Percentiles rank a stretch among this genome's conserved stretches.
These are phyloP conservation scores for Holothuria glaberrima DNA, from an alignment of 35 echinoderm and acorn worm species.

Conservation along the genomic window DNA sequence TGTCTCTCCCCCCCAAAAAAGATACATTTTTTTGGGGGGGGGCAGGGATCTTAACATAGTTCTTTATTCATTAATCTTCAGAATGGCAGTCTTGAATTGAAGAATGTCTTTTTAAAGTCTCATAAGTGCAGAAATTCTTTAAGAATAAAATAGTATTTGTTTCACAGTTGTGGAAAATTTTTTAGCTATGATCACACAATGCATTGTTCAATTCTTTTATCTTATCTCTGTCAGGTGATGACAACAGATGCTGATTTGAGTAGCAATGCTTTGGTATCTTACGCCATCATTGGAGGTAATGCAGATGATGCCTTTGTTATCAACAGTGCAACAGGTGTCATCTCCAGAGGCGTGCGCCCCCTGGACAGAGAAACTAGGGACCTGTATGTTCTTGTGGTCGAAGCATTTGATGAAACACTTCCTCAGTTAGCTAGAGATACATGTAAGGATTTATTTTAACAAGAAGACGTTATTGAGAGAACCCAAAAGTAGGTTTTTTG, in stretches of 20 bases:
- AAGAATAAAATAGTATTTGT: too few relatives aligned
- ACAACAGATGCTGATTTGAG: slow-evolving; percentile 68
- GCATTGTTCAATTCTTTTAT: too few relatives aligned
- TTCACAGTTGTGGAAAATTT: too few relatives aligned
- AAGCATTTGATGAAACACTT: slow-evolving; percentile 74
- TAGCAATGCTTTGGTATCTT: slow-evolving; percentile 55
- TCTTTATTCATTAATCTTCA: not conserved
- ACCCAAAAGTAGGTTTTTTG: too few relatives aligned
- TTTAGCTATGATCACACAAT: too few relatives aligned
- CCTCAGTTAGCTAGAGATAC: slow-evolving; percentile 55
- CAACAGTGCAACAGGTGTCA: slow-evolving; percentile 54
- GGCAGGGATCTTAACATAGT: not conserved
- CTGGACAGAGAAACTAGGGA: slow-evolving; percentile 84
- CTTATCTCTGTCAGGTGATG: slow-evolving; percentile 28
- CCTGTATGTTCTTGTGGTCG: slow-evolving; percentile 76
- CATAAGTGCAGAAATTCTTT: not conserved
- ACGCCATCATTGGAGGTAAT: slow-evolving; percentile 80
- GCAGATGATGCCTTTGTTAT: slow-evolving; percentile 70
- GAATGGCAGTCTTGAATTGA: not conserved
- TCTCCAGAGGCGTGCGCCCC: slow-evolving; percentile 68
- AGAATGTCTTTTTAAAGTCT: not conserved
- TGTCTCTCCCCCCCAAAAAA: too few relatives aligned
- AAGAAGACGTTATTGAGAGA: too few relatives aligned
- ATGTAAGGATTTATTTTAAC: slow-evolving; percentile 9
- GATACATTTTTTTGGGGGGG: too few relatives aligned